Percentiles rank a stretch among this genome's conserved stretches.
These are phyloP conservation scores for Morelia viridis DNA, from an alignment of 2,797 vertebrate species.

Conservation along the genomic window DNA sequence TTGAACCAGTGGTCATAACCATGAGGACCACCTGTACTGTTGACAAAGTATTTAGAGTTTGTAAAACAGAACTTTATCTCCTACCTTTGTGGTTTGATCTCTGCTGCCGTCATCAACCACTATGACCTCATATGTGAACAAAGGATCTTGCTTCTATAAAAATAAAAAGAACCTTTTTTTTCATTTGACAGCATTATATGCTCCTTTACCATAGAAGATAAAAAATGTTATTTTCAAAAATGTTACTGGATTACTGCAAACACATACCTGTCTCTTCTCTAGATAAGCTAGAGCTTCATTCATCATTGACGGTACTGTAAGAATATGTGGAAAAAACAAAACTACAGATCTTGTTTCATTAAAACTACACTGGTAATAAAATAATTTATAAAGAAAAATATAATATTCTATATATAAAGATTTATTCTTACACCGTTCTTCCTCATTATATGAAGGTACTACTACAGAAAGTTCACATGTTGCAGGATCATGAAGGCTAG, in stretches of 20 bases:
- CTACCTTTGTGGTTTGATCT: slow-evolving; percentile 92
- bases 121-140: slow-evolving; percentile 93
- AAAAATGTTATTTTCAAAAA: neutral
- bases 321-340: slow-evolving; percentile 28
- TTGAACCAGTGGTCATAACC: neutral
- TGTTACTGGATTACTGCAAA: neutral
- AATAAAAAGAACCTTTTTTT: slow-evolving; percentile 50
- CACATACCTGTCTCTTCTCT: slow-evolving; percentile 88
- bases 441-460: slow-evolving; percentile 94
- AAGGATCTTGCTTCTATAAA: slow-evolving; percentile 80
- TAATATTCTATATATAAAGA: neutral
- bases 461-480: slow-evolving; percentile 87
- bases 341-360: neutral
- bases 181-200: neutral
- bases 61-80: neutral
- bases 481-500: slow-evolving; percentile 82
- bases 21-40: neutral
- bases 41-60: neutral
- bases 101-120: slow-evolving; percentile 95
- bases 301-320: slow-evolving; percentile 94
- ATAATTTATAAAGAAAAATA: neutral
- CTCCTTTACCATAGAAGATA: neutral
- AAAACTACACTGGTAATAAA: slow-evolving; percentile 15
- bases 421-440: slow-evolving; percentile 86
- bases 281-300: slow-evolving; percentile 92